These are phyloP conservation scores for Lysandra bellargus DNA, from an alignment of 2,888 invertebrate genomes.

Conservation along the genomic window DNA sequence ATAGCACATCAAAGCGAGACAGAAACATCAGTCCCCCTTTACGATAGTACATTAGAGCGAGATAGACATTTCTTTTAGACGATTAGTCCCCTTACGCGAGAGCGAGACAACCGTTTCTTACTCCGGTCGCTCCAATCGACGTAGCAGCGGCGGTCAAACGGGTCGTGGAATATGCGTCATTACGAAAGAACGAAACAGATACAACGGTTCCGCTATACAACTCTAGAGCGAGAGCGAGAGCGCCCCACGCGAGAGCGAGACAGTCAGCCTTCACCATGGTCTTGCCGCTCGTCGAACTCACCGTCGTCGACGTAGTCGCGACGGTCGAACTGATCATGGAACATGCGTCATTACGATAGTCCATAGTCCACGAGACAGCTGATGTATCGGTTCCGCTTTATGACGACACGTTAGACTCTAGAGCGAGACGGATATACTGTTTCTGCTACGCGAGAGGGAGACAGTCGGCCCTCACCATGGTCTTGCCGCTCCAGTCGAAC, in stretches of 20 bases:
- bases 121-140: conserved; percentile 96
- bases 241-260: not conserved
- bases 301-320: conserved; percentile 94
- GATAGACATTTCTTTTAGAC: too few relatives aligned
- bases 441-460: not conserved
- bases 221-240: not conserved
- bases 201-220: too few relatives aligned
- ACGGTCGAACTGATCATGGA: conserved; percentile 94
- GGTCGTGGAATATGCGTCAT: conserved; percentile 94
- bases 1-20: too few relatives aligned
- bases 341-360: conserved; percentile 84
- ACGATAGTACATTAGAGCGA: not conserved
- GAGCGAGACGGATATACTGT: not conserved
- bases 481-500: conserved; percentile 97
- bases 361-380: not conserved
- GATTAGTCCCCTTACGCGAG: not conserved
- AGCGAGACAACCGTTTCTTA: conserved; percentile 44
- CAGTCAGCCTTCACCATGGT: conserved; percentile 74
- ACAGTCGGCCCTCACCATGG: conserved; percentile 70
- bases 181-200: not conserved
- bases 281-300: conserved; percentile 96
- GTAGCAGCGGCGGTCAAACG: conserved; percentile 91
- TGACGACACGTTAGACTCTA: too few relatives aligned
- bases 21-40: too few relatives aligned
- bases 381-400: too few relatives aligned